Evolutionary conservation across 2,797 vertebrate species (phyloP).

Genomic region (Eutrigla gurnardus): DNA sequence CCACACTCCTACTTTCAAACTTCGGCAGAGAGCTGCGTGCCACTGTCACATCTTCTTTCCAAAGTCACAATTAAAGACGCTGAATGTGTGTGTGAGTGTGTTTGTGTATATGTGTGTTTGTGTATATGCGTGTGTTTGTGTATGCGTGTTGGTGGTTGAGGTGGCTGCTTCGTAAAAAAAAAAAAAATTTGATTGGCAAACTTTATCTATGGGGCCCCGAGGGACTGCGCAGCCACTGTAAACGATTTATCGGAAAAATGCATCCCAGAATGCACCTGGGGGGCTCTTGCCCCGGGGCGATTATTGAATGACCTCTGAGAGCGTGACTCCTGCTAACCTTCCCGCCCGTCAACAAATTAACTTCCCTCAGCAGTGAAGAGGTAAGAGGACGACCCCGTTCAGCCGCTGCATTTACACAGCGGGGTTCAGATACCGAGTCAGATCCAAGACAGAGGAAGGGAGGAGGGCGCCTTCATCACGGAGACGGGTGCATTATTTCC

Average conservation of each 20-base stretch:
- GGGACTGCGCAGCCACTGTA: constrained; percentile 80
- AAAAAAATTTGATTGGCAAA: constrained; percentile 81
- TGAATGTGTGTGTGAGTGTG: constrained; percentile 36
- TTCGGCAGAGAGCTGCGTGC: constrained; percentile 63
- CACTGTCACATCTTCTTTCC: constrained; percentile 77
- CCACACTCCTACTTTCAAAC: constrained; percentile 67
- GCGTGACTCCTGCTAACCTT: constrained; percentile 78
- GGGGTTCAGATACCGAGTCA: constrained; percentile 45
- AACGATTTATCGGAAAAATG: constrained; percentile 86
- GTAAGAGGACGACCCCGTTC: constrained; percentile 42
- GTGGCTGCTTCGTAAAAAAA: constrained; percentile 59
- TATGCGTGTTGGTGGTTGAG: constrained; percentile 37
- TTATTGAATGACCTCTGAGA: constrained; percentile 87
- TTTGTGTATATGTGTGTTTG: not conserved
- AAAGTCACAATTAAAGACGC: constrained; percentile 82
- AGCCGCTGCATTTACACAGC: constrained; percentile 45
- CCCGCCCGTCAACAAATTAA: constrained; percentile 75
- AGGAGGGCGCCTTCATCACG: constrained; percentile 20
- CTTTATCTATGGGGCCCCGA: constrained; percentile 81
- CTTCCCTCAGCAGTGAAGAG: constrained; percentile 67
- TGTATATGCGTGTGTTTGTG: constrained; percentile 7
- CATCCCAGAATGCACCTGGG: constrained; percentile 84
- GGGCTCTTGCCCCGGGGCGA: constrained; percentile 77
- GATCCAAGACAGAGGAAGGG: constrained; percentile 46
- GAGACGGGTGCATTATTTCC: not conserved